Conservation (phyloP, 2,797 vertebrate species). For the Anabas testudineus region DNA sequence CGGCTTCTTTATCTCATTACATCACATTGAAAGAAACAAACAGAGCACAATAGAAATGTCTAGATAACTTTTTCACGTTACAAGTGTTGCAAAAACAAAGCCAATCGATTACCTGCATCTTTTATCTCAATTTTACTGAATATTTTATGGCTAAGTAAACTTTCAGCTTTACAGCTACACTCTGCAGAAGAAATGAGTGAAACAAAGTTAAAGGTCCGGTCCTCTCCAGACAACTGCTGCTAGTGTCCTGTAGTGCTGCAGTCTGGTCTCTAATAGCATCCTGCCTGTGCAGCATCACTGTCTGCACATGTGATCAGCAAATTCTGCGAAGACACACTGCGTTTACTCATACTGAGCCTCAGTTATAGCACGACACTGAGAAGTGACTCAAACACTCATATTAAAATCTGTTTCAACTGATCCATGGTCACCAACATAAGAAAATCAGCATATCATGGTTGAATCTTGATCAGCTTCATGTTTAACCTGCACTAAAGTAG, state of each 20-base stretch:
- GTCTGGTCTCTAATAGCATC: constrained; percentile 51
- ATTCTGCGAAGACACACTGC: constrained; percentile 22
- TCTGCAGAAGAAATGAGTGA: background rate
- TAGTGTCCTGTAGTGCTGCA: constrained; percentile 17
- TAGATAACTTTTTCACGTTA: too few relatives aligned
- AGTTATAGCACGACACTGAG: constrained; percentile 13
- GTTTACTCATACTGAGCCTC: constrained; percentile 28
- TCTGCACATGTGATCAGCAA: constrained; percentile 43
- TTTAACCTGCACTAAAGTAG: too few relatives aligned
- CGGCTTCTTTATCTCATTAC: too few relatives aligned
- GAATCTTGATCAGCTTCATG: background rate
- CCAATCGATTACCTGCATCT: background rate
- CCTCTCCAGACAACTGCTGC: background rate
- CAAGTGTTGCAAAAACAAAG: too few relatives aligned
- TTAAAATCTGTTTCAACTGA: constrained; percentile 8
- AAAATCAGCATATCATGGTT: background rate
- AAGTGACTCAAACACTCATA: constrained; percentile 2
- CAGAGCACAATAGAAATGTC: background rate
- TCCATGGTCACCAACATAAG: background rate
- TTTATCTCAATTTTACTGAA: too few relatives aligned
- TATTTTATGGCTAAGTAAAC: background rate
- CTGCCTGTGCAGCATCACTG: constrained; percentile 35
- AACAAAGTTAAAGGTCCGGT: background rate
- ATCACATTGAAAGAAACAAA: background rate
- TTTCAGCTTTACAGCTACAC: background rate